phyloP scores from a whole-genome alignment of 2,113 vertebrate species.

The Istiophorus platypterus region DNA sequence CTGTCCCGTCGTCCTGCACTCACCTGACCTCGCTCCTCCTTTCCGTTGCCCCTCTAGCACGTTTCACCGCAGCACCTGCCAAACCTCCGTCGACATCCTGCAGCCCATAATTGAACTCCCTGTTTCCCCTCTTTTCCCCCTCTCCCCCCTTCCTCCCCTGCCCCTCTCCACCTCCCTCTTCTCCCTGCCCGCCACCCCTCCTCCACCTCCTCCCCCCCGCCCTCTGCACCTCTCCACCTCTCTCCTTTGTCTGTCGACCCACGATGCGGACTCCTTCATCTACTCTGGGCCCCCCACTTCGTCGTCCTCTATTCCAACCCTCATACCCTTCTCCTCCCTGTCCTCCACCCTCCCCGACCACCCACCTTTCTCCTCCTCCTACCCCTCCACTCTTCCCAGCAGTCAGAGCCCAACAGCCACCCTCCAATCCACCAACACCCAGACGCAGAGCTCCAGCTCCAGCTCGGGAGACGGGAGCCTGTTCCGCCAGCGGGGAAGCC shows the following conservation, averaged over 20 bases:
- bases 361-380: slow-evolving; percentile 20
- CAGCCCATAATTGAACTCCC: slow-evolving; percentile 71
- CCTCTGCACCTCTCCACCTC: slow-evolving; percentile 49
- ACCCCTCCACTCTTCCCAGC: slow-evolving; percentile 45
- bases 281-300: not conserved
- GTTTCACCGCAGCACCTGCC: slow-evolving; percentile 36
- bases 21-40: slow-evolving; percentile 7
- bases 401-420: slow-evolving; percentile 97
- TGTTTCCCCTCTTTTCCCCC: slow-evolving; percentile 23
- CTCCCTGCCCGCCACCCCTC: slow-evolving; percentile 38
- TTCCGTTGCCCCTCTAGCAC: slow-evolving; percentile 32
- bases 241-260: slow-evolving; percentile 45
- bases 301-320: slow-evolving; percentile 33
- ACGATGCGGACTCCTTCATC: slow-evolving; percentile 1
- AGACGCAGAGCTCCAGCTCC: slow-evolving; percentile 98
- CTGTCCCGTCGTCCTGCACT: slow-evolving; percentile 24
- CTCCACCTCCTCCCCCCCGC: slow-evolving; percentile 25
- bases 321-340: slow-evolving; percentile 41
- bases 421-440: slow-evolving; percentile 96
- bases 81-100: slow-evolving; percentile 49
- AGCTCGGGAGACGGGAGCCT: slow-evolving; percentile 96
- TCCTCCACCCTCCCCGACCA: slow-evolving; percentile 16
- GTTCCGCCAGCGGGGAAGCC: slow-evolving; percentile 92
- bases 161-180: slow-evolving; percentile 41
- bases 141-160: slow-evolving; percentile 13